Evolutionary conservation across 30 jellyfish, hydroid and myxozoan species (phyloP), one percentile per base, ranked within the genome.

Genomic region (Aurelia aurita complex sp. Pacific): DNA sequence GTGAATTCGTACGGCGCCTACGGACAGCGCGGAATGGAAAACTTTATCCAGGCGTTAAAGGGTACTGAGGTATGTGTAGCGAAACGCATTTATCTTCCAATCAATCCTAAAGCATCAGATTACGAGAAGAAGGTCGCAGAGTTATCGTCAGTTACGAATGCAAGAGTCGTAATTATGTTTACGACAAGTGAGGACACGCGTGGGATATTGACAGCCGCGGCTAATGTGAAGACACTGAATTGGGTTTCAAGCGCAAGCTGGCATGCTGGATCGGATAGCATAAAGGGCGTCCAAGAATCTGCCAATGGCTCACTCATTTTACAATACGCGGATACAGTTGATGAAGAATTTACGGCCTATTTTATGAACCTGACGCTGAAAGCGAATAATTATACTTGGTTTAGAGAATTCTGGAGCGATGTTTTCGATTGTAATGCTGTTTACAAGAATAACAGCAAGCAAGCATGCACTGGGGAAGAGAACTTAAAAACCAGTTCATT

Each of bases 361-460:
- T 74, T 86, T 66, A 63, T 12, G 34, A 65, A 67, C 38, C 66
- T 85, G 82, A 92, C 74, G 10, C 76, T 94, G 67, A 68, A 33
- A 51, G 16, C 76, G 1, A 69, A 73, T 38, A 64, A 73, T 53
- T 62, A 74, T 40, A 68, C 91, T 29, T 87, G 94, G 91, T 92
- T 92, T 63, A 64, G 75, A 40, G 79, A 66, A 66, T 85, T 82
- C 35, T 92, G 98, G 98, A 94, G 91, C 23, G 85, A 86, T 17
- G 71, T 82, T 3, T 92, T 92, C 67, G 32, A 81, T 14, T 92
- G 98, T 69, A 63, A 63, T n/a, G 63, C 83, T 4, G 82, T 3
- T 13, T 6, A 50, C 36, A 74, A 59, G 9, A 68, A 29, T 61
- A 57, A 23, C 19, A 64, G 55, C 17, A 50, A 15, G 14, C 23